phyloP scores from a whole-genome alignment of 2,888 invertebrate species.

The Tetranychus piercei region DNA sequence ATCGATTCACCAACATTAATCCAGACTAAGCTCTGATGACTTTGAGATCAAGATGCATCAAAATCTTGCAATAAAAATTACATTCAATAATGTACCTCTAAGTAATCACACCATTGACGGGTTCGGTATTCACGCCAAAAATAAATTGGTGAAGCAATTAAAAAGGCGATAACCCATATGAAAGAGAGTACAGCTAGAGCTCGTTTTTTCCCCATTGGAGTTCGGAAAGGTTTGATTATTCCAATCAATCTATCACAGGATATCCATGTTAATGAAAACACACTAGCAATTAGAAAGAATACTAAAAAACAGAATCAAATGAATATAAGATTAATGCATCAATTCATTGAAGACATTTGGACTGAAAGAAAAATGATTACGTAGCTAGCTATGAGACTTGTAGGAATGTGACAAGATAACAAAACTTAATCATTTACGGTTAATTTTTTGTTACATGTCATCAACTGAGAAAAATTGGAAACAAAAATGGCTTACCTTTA shows the following conservation, averaged over 20 bases:
- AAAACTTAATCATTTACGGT: no score
- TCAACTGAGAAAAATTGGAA: no score
- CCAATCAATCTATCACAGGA: constrained; percentile 65
- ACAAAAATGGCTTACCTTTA: constrained; percentile 41
- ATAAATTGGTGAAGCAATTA: constrained; percentile 39
- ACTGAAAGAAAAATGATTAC: no score
- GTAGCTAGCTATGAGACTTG: no score
- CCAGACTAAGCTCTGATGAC: no score
- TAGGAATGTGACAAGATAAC: no score
- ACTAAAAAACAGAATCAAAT: constrained; percentile 35
- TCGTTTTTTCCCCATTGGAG: constrained; percentile 45
- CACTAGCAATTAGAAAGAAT: constrained; percentile 51
- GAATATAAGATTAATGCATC: no score
- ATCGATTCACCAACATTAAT: no score
- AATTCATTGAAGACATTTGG: no score
- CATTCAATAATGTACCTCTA: constrained; percentile 37
- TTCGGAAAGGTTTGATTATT: constrained; percentile 49
- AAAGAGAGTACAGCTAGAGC: constrained; percentile 45
- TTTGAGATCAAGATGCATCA: no score
- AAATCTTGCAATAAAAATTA: no score
- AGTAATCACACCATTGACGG: constrained; percentile 53
- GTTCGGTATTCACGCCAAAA: constrained; percentile 38
- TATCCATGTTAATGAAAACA: constrained; percentile 55
- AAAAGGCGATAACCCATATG: constrained; percentile 48
- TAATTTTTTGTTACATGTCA: no score